Evolutionary conservation across 2,797 vertebrate species (phyloP).

Genomic region (Aldrovandia affinis): DNA sequence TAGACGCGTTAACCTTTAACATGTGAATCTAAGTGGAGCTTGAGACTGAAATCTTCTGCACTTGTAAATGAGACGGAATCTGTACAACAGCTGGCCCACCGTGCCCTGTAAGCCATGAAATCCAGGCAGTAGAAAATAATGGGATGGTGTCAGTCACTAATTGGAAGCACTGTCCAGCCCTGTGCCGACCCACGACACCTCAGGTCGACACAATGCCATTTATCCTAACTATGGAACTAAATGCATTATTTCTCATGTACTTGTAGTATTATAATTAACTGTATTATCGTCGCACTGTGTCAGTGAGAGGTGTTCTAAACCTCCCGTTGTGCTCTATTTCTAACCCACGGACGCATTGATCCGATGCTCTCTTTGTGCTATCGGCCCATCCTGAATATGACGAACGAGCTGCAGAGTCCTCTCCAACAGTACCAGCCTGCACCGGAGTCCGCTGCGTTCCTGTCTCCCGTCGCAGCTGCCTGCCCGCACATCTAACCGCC

Average conservation of each 20-base stretch:
- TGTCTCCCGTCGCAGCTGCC: background rate
- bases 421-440: background rate
- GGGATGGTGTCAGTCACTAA: background rate
- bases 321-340: background rate
- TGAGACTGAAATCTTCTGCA: background rate
- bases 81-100: background rate
- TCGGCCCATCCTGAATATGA: background rate
- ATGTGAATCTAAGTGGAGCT: background rate
- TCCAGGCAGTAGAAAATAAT: background rate
- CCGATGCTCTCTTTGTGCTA: background rate
- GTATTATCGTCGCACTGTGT: background rate
- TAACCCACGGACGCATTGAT: too few relatives aligned
- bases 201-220: background rate
- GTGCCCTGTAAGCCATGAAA: background rate
- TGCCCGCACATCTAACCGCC: constrained; percentile 31
- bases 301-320: background rate
- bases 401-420: background rate
- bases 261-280: background rate
- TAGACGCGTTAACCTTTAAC: background rate
- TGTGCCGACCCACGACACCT: background rate
- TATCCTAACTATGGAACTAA: background rate
- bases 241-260: too few relatives aligned
- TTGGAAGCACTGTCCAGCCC: background rate
- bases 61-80: background rate
- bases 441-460: background rate